Percentiles rank a stretch among this genome's conserved stretches.
Evolutionary conservation across 2,113 vertebrate species (phyloP).

Genomic region (Callionymus lyra): DNA sequence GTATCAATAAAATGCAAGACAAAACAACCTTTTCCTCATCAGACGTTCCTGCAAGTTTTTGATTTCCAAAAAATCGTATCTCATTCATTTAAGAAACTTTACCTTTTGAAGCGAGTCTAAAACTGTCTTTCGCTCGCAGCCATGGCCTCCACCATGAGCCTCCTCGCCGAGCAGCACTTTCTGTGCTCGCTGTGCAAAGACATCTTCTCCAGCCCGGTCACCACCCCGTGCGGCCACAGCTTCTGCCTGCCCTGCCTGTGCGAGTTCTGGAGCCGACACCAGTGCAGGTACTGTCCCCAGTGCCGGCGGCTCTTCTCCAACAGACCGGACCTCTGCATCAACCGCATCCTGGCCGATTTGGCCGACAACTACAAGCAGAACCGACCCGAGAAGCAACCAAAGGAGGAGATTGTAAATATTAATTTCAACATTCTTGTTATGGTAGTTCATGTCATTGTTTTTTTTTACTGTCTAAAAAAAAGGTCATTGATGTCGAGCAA

Average conservation of each 20-base stretch:
- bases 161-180: constrained; percentile 60
- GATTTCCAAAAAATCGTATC: too few relatives aligned
- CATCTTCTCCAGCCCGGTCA: constrained; percentile 63
- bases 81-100: too few relatives aligned
- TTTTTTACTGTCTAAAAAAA: background rate
- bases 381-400: constrained; percentile 31
- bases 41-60: background rate
- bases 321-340: constrained; percentile 58
- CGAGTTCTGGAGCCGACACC: constrained; percentile 53
- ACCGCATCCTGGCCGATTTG: constrained; percentile 58
- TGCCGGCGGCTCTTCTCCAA: constrained; percentile 51
- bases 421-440: background rate
- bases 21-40: background rate
- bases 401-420: constrained; percentile 48
- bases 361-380: constrained; percentile 57
- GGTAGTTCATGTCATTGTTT: background rate
- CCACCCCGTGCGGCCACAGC: constrained; percentile 67
- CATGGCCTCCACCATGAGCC: constrained; percentile 58
- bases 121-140: constrained; percentile 6
- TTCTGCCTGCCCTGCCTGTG: constrained; percentile 64
- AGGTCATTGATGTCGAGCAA: constrained; percentile 48
- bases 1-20: too few relatives aligned
- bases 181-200: constrained; percentile 61
- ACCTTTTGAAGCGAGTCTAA: too few relatives aligned
- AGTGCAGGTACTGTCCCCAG: constrained; percentile 55